Evolutionary conservation across 2,888 invertebrate genomes (phyloP).

Genomic region (Zygaena filipendulae): DNA sequence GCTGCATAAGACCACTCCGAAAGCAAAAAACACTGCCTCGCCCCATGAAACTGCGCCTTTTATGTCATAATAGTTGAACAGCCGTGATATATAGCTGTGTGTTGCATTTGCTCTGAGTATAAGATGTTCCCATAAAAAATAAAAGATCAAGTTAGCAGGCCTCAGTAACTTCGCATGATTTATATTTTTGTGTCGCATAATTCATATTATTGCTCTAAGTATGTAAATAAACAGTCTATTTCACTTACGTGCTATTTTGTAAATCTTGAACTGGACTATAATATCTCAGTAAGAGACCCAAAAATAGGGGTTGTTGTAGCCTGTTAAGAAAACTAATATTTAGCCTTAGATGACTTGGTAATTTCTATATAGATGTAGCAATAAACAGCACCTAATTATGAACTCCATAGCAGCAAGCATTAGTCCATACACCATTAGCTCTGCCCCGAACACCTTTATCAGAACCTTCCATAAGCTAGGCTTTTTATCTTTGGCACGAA

Average conservation of each 20-base stretch:
- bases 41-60: conserved; percentile 60
- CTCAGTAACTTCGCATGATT: no score
- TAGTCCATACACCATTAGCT: conserved; percentile 71
- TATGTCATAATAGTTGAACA: conserved; percentile 70
- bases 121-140: no score
- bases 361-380: no score
- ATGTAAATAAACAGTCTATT: no score
- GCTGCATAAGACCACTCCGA: conserved; percentile 73
- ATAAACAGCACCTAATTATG: conserved; percentile 58
- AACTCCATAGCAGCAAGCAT: conserved; percentile 72
- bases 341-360: no score
- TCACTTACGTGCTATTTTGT: conserved; percentile 33
- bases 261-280: conserved; percentile 51
- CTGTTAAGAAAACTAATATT: conserved; percentile 44
- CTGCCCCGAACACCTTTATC: conserved; percentile 69
- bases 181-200: no score
- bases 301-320: conserved; percentile 72
- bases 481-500: conserved; percentile 25
- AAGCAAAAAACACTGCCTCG: conserved; percentile 75
- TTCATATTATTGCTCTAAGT: no score
- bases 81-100: conserved; percentile 55
- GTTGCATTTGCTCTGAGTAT: conserved; percentile 61
- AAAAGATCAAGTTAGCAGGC: no score
- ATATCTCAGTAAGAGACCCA: conserved; percentile 70
- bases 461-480: conserved; percentile 73